phyloP scores from a whole-genome alignment of 1,140 invertebrate species.

The Neomicropteryx cornuta region DNA sequence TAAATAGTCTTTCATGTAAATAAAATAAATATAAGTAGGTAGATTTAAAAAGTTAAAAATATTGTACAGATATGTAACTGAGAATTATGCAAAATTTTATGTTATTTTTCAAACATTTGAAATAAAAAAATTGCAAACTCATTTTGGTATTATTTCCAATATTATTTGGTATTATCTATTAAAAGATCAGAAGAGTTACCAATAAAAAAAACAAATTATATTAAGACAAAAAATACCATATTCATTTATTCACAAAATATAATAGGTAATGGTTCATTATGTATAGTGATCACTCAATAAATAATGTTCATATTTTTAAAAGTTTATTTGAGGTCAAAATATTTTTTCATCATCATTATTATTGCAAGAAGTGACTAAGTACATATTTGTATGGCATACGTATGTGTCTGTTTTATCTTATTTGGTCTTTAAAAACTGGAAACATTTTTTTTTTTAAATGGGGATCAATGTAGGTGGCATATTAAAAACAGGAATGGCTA shows the following conservation, averaged over 20 bases:
- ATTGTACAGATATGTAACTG: not conserved
- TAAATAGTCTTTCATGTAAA: not conserved
- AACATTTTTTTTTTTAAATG: too few relatives aligned
- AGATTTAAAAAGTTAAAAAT: not conserved
- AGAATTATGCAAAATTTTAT: not conserved
- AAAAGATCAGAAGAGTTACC: not conserved
- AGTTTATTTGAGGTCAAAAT: not conserved
- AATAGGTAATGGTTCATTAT: slow-evolving; percentile 2
- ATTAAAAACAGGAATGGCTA: too few relatives aligned
- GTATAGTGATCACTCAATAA: slow-evolving; percentile 2
- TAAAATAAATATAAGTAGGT: not conserved
- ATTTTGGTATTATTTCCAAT: not conserved
- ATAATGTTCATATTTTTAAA: slow-evolving; percentile 12
- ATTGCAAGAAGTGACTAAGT: too few relatives aligned
- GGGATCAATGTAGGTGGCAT: too few relatives aligned
- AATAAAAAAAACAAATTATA: not conserved
- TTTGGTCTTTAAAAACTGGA: too few relatives aligned
- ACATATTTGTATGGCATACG: too few relatives aligned
- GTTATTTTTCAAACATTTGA: not conserved
- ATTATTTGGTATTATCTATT: not conserved
- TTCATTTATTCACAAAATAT: slow-evolving; percentile 8
- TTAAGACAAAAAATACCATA: slow-evolving; percentile 10
- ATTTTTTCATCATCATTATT: slow-evolving; percentile 14
- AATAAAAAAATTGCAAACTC: not conserved
- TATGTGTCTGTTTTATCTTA: too few relatives aligned